These are phyloP conservation scores for Clarias batrachus DNA, from an alignment of 2,113 vertebrate species.

Conservation along the genomic window DNA sequence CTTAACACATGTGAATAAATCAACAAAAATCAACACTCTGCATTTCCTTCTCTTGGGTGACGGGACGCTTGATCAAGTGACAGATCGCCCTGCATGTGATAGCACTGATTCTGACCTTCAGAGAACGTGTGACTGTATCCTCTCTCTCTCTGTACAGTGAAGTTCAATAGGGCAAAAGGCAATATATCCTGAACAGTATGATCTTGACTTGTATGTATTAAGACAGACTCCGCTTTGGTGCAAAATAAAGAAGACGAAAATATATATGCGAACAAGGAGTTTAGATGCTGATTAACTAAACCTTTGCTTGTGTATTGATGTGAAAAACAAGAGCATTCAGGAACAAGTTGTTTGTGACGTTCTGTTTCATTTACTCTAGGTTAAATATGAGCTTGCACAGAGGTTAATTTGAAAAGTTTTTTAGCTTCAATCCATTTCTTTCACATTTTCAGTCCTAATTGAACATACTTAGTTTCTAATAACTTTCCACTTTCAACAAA, in stretches of 20 bases:
- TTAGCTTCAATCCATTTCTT: not conserved
- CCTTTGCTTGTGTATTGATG: not conserved
- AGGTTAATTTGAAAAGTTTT: not conserved
- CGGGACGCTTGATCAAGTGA: not conserved
- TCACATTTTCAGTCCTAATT: not conserved
- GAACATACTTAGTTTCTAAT: not conserved
- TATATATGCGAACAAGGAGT: not conserved
- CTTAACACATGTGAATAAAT: too few species aligned
- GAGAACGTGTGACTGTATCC: constrained; percentile 6
- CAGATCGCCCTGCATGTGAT: not conserved
- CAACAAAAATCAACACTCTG: too few species aligned
- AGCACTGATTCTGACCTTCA: not conserved
- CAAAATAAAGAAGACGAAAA: not conserved
- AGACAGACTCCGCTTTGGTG: not conserved
- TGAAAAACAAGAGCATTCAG: not conserved
- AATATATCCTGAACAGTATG: not conserved
- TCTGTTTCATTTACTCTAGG: not conserved
- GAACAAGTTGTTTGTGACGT: not conserved
- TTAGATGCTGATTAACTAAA: not conserved
- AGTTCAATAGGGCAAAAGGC: not conserved
- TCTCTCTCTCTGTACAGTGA: not conserved
- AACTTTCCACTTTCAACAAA: not conserved
- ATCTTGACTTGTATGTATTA: constrained; percentile 21
- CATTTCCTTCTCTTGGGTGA: not conserved
- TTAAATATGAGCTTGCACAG: not conserved